These are phyloP conservation scores for Eucera pruinosa DNA, from an alignment of 2,888 invertebrate genomes.

Conservation along the genomic window DNA sequence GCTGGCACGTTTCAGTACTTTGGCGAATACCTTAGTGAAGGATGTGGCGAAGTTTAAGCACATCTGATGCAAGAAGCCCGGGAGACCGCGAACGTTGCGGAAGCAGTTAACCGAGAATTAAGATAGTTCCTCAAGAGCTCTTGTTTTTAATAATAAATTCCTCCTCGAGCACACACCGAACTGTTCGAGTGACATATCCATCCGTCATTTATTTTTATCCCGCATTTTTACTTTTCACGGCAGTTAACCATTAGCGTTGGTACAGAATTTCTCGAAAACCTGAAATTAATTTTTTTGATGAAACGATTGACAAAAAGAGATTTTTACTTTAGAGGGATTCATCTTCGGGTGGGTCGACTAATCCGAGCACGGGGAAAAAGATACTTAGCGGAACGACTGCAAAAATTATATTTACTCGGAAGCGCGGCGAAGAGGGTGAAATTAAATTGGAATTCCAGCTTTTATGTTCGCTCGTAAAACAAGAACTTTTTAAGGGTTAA, in stretches of 20 bases:
- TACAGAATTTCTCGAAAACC: no score
- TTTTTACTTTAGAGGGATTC: no score
- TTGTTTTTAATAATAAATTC: conserved; percentile 75
- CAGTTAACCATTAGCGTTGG: no score
- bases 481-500: conserved; percentile 7
- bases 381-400: conserved; percentile 16
- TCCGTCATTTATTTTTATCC: conserved; percentile 5
- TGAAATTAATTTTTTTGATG: no score
- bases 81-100: conserved; percentile 37
- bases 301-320: no score
- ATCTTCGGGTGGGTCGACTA: not conserved
- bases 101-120: conserved; percentile 71
- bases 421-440: not conserved
- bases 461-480: conserved; percentile 20
- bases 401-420: conserved; percentile 29
- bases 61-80: conserved; percentile 47
- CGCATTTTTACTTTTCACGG: not conserved
- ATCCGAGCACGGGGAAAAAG: not conserved
- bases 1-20: conserved; percentile 57
- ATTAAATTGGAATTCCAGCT: conserved; percentile 24
- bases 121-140: conserved; percentile 67
- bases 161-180: conserved; percentile 62
- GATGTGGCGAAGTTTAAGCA: conserved; percentile 59
- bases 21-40: conserved; percentile 55
- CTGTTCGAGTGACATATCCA: conserved; percentile 60